These are phyloP conservation scores for Chalcis sispes DNA, from an alignment of 2,888 invertebrate genomes.

Conservation along the genomic window DNA sequence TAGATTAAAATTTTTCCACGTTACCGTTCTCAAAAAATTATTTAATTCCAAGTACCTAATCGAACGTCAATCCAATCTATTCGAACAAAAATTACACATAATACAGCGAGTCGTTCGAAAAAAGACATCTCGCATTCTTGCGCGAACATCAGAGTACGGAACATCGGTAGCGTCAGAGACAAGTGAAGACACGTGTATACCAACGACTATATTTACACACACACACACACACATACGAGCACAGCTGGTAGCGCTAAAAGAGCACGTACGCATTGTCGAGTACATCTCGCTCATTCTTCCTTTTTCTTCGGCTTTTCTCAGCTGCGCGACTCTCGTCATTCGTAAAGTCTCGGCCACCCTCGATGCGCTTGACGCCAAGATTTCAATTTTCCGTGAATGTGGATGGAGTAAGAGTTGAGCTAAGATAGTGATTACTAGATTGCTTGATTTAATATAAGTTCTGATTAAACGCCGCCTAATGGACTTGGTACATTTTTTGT, in stretches of 20 bases:
- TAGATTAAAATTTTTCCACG: no score
- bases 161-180: slow-evolving; percentile 2
- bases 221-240: background rate
- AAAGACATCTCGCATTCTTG: no score
- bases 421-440: no score
- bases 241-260: slow-evolving; percentile 16
- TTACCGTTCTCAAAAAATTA: no score
- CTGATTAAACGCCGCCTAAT: background rate
- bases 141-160: background rate
- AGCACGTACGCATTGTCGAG: slow-evolving; percentile 2
- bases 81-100: no score
- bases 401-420: no score
- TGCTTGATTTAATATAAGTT: slow-evolving; percentile 23
- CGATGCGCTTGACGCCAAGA: background rate
- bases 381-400: slow-evolving; percentile 40
- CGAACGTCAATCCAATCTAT: no score
- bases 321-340: slow-evolving; percentile 74
- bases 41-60: no score
- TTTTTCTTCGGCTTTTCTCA: slow-evolving; percentile 60
- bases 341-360: slow-evolving; percentile 61
- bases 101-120: no score
- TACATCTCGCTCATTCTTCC: background rate
- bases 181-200: slow-evolving; percentile 53
- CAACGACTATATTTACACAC: slow-evolving; percentile 11
- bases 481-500: no score